Base-by-base conservation (phyloP, 2,888 invertebrate genomes). In the Xylota sylvarum region DNA sequence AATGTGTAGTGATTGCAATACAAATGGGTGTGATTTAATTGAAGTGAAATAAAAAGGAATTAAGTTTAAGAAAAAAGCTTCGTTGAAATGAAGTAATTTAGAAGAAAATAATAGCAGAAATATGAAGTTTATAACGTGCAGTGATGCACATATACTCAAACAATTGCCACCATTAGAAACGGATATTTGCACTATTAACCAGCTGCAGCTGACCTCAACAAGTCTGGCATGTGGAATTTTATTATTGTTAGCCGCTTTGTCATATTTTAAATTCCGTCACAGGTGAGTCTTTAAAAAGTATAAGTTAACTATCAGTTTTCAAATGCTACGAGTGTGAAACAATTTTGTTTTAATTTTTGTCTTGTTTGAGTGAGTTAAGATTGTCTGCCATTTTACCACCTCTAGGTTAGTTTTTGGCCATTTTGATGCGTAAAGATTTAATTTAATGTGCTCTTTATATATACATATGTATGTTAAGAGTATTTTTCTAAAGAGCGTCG, bases 181-280 rank as follows among this genome's bases (percentile, higher is more conserved):
- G 17, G 72, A 86, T 73, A 72, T 82, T 50, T 86, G 86, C 67
- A 32, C 43, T 12, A 77, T 56, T n/a, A 73, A 78, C 30, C 77
- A 58, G 35, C 43, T 86, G 43, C 82, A 82, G 30, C 56, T 81
- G 40, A 76, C 72, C 43, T 86, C 81, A 62, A 86, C 82, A 62
- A 62, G 65, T 52, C 60, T 69, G 30, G 65, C 32, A 35, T 77
- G 86, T 35, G 86, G 55, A 35, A 43, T 77, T 14, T 50, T 86
- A 58, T 55, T 81, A 5, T n/a, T 32, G 9, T 14, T 77, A n/a
- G 46, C 70, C 5, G 52, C 12, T n/a, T 37, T 46, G 32, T 50
- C 30, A 14, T 12, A 58, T 1, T 9, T 80, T 5, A 80, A 76
- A 50, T 80, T 80, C 46, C 74, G 46, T 14, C 37, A 60, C 2